Evolutionary conservation across 2,113 vertebrate species (phyloP).

Genomic region (Callipepla squamata): DNA sequence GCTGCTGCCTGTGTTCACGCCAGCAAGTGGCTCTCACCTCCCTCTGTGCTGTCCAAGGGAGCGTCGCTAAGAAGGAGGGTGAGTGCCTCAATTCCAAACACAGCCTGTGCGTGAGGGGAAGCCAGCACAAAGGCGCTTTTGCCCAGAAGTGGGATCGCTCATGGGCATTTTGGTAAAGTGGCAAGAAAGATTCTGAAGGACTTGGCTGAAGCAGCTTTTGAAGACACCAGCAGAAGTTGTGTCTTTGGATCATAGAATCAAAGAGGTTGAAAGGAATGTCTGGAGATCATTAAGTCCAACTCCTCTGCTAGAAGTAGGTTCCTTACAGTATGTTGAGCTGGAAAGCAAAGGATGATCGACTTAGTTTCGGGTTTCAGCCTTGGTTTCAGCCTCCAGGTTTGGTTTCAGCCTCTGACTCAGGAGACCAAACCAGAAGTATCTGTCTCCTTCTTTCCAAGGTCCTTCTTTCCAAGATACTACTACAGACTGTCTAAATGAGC

Average conservation of each 20-base stretch:
- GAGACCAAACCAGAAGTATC: neutral
- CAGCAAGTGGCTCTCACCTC: fast-evolving
- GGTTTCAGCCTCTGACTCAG: neutral
- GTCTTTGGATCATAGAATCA: neutral
- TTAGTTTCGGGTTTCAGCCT: neutral
- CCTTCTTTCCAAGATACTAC: neutral
- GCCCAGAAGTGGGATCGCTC: neutral
- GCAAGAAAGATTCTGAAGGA: neutral
- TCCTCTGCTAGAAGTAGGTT: too few species aligned
- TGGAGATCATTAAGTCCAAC: too few species aligned
- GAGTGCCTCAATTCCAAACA: neutral
- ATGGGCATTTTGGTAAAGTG: neutral
- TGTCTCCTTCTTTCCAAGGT: neutral
- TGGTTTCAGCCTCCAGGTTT: neutral
- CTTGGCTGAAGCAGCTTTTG: neutral
- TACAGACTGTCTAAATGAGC: neutral
- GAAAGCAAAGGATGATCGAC: too few species aligned
- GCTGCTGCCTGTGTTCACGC: neutral
- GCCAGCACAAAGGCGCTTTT: neutral
- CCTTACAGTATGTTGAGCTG: too few species aligned
- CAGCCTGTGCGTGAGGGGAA: neutral
- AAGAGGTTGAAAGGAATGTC: too few species aligned
- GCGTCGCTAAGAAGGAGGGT: neutral
- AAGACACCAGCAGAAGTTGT: neutral
- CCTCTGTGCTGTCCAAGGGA: neutral